These are phyloP conservation scores for Ptychobarbus kaznakovi DNA, from an alignment of 2,797 vertebrate genomes.

Conservation along the genomic window DNA sequence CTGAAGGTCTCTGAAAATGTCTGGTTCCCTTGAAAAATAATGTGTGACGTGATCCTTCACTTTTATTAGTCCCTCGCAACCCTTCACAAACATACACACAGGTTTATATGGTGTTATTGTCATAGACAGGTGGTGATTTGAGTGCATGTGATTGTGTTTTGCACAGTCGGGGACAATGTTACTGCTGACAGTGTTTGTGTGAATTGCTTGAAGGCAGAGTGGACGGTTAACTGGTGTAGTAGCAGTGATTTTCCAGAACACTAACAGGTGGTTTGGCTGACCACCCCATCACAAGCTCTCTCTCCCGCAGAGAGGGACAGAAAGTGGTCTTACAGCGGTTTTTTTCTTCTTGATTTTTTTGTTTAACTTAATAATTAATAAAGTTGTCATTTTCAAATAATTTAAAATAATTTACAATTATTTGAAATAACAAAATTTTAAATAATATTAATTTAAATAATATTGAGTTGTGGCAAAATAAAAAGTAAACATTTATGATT, in stretches of 20 bases:
- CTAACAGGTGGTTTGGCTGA: slow-evolving; percentile 6
- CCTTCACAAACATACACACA: not conserved
- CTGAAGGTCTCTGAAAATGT: not conserved
- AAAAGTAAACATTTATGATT: not conserved
- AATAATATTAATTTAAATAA: too few species aligned
- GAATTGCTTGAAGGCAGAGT: not conserved
- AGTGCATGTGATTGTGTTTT: not conserved
- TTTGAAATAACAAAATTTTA: not conserved
- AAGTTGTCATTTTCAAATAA: not conserved
- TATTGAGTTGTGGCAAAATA: not conserved
- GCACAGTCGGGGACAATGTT: slow-evolving; percentile 1
- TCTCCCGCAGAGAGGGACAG: not conserved
- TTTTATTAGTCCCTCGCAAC: not conserved
- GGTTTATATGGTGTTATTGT: not conserved
- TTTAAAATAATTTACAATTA: not conserved
- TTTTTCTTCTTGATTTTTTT: not conserved
- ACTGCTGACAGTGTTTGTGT: slow-evolving; percentile 6
- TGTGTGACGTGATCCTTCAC: not conserved
- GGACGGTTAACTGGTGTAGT: not conserved
- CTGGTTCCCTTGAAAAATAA: not conserved
- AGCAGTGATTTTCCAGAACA: not conserved
- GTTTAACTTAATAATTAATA: not conserved
- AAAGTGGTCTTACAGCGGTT: not conserved
- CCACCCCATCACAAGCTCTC: not conserved
- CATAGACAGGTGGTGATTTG: not conserved